Conservation (phyloP, 2,113 vertebrate species). For the Caranx ignobilis region DNA sequence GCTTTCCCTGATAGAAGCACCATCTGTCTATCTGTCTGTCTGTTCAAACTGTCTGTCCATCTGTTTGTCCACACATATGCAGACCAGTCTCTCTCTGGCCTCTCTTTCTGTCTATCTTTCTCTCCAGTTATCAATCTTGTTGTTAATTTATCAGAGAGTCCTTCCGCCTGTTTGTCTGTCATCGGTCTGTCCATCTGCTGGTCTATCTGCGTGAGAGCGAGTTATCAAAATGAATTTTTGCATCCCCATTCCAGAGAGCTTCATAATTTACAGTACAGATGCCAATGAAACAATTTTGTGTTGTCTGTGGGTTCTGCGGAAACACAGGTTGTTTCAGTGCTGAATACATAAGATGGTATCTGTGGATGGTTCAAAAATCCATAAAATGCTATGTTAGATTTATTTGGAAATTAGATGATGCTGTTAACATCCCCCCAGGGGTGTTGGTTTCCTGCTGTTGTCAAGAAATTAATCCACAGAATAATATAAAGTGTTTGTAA, state of each 20-base stretch:
- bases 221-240: constrained; percentile 5
- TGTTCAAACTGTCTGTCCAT: constrained; percentile 66
- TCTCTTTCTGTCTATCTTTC: constrained; percentile 13
- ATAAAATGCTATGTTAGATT: constrained; percentile 19
- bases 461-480: neutral
- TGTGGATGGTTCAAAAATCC: constrained; percentile 21
- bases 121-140: constrained; percentile 50
- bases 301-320: constrained; percentile 2
- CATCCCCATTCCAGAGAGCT: constrained; percentile 6
- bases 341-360: constrained; percentile 3
- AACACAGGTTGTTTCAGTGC: neutral
- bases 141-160: constrained; percentile 54
- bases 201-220: neutral
- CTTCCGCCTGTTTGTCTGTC: constrained; percentile 6
- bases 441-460: neutral
- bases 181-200: constrained; percentile 51
- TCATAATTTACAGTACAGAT: constrained; percentile 13
- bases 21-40: constrained; percentile 70
- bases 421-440: neutral
- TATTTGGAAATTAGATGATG: constrained; percentile 40
- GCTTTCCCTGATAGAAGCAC: constrained; percentile 66
- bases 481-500: neutral
- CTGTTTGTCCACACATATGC: constrained; percentile 57
- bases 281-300: constrained; percentile 12
- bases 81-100: constrained; percentile 37